Evolutionary conservation across 2,888 invertebrate genomes (phyloP).

Genomic region (Caprella mutica): DNA sequence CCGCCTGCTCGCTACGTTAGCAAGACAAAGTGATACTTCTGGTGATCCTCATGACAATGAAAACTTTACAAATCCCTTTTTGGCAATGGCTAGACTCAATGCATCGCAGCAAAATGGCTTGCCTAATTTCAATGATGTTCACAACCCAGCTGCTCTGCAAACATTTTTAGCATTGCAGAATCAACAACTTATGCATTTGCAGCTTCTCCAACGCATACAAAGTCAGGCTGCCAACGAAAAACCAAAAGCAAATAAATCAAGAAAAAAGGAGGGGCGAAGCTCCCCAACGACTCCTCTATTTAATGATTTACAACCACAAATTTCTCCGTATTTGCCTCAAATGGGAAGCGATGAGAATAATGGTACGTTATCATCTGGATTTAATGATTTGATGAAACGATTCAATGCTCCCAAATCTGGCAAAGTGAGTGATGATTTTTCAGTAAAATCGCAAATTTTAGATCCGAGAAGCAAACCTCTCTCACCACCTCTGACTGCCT

Average conservation of each 20-base stretch:
- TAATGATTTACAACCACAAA: not conserved
- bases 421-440: not conserved
- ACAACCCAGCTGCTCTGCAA: constrained; percentile 59
- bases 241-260: not conserved
- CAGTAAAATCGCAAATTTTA: not conserved
- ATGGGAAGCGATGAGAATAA: not conserved
- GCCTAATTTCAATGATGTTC: not conserved
- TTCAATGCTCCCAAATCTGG: not conserved
- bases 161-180: constrained; percentile 85
- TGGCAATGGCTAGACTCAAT: not conserved
- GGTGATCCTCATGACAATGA: not conserved
- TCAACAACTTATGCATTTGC: constrained; percentile 87
- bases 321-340: not conserved
- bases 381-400: constrained; percentile 6
- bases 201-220: constrained; percentile 83
- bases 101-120: not conserved
- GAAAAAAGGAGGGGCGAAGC: constrained; percentile 6
- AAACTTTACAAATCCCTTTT: not conserved
- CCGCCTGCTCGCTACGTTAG: too few relatives aligned
- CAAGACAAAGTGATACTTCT: not conserved
- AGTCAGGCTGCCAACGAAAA: constrained; percentile 58
- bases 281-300: not conserved
- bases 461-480: constrained; percentile 43
- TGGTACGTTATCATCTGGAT: not conserved
- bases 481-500: constrained; percentile 68